Percentiles rank a stretch among this genome's conserved stretches.
Conservation (phyloP, 2,888 invertebrate species). For the Volucella inflata region DNA sequence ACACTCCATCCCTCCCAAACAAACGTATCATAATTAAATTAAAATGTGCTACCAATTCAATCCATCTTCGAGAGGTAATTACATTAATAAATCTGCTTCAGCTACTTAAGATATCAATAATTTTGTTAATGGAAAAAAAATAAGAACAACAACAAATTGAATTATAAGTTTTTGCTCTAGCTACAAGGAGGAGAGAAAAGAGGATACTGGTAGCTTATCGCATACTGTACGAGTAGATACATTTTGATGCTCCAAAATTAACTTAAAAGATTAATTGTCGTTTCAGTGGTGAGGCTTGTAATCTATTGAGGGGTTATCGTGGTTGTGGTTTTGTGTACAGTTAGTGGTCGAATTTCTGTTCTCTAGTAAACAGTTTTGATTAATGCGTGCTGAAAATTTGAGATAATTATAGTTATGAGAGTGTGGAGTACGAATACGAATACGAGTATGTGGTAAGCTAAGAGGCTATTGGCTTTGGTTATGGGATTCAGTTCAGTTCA, state of each 20-base stretch:
- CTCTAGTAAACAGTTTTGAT: slow-evolving; percentile 11
- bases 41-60: background rate
- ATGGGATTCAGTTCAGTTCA: too few species aligned
- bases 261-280: slow-evolving; percentile 35
- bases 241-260: slow-evolving; percentile 25
- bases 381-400: slow-evolving; percentile 32
- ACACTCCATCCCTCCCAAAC: too few species aligned
- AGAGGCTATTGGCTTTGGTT: slow-evolving; percentile 18
- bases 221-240: slow-evolving; percentile 2
- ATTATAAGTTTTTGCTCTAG: too few species aligned
- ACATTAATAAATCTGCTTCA: slow-evolving; percentile 21
- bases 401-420: slow-evolving; percentile 20
- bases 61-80: background rate
- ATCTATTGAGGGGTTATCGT: slow-evolving; percentile 17
- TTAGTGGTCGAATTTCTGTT: background rate
- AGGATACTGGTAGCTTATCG: background rate
- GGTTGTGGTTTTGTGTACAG: background rate
- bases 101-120: background rate
- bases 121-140: background rate
- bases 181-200: too few species aligned
- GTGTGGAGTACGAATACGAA: too few species aligned
- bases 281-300: slow-evolving; percentile 20
- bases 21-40: slow-evolving; percentile 7
- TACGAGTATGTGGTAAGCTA: too few species aligned
- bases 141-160: background rate